Evolutionary conservation across 2,888 invertebrate genomes (phyloP).

Genomic region (Ennomos fuscantarius): DNA sequence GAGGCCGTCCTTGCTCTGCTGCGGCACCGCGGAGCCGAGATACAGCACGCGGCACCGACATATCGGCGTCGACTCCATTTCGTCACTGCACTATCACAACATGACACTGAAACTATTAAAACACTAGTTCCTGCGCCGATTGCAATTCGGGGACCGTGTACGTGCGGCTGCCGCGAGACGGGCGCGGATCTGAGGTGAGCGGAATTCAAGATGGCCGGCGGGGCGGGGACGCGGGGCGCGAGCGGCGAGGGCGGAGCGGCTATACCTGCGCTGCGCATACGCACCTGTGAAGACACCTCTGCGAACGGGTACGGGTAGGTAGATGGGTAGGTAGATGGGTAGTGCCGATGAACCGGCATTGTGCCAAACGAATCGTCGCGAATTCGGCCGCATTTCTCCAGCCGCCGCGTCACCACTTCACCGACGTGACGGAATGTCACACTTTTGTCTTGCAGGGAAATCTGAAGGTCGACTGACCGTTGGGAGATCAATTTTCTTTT

Average conservation of each 20-base stretch:
- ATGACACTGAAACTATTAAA: conserved; percentile 73
- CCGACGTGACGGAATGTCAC: conserved; percentile 77
- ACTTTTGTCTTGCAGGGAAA: conserved; percentile 74
- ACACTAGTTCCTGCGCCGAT: conserved; percentile 58
- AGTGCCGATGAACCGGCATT: conserved; percentile 79
- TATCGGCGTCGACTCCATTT: conserved; percentile 94
- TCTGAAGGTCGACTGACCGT: conserved; percentile 71
- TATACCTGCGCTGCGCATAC: conserved; percentile 79
- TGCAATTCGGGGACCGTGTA: conserved; percentile 48
- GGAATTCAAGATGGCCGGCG: conserved; percentile 82
- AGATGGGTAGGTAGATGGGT: conserved; percentile 36
- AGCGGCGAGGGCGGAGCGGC: conserved; percentile 44
- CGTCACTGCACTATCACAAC: conserved; percentile 79
- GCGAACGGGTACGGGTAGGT: conserved; percentile 42
- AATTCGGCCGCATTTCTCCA: conserved; percentile 81
- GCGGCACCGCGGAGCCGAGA: conserved; percentile 97
- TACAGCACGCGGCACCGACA: conserved; percentile 98
- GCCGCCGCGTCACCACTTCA: conserved; percentile 57
- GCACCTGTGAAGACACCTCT: conserved; percentile 75
- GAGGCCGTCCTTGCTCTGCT: conserved; percentile 98
- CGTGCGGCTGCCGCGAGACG: conserved; percentile 76
- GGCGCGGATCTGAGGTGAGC: conserved; percentile 80
- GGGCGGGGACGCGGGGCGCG: conserved; percentile 41
- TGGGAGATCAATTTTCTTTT: conserved; percentile 59
- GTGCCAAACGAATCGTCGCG: conserved; percentile 79